These are phyloP conservation scores for Yoshiicerus persimilis DNA, from an alignment of 1,140 invertebrate species.

Conservation along the genomic window DNA sequence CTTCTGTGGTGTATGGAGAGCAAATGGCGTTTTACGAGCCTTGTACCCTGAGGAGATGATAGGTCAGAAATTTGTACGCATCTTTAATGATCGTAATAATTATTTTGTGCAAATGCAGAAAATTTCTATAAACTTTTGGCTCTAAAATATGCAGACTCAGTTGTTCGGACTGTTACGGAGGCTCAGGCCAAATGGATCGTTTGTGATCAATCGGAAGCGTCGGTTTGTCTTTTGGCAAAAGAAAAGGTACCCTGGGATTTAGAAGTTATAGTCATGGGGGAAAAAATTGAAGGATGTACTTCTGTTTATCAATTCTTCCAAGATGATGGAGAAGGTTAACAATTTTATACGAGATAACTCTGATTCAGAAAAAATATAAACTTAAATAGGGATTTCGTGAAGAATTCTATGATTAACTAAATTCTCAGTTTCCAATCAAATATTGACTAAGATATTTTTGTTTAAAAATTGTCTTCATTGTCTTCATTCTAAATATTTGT, in stretches of 20 bases:
- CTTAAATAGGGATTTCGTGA: no score
- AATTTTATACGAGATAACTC: no score
- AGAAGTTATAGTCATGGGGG: neutral
- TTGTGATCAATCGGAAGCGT: slow-evolving; percentile 17
- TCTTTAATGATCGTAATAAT: no score
- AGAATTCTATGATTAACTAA: no score
- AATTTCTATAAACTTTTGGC: no score
- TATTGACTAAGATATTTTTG: no score
- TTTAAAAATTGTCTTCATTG: no score
- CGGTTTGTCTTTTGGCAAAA: neutral
- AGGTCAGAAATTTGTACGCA: no score
- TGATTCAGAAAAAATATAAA: neutral
- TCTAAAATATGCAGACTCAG: neutral
- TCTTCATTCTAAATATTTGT: no score
- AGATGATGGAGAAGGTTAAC: slow-evolving; percentile 15
- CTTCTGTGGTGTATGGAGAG: slow-evolving; percentile 40
- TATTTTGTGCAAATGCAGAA: no score
- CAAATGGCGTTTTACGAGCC: slow-evolving; percentile 34
- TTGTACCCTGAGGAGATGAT: slow-evolving; percentile 34
- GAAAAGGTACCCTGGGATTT: slow-evolving; percentile 16
- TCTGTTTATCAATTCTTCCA: neutral
- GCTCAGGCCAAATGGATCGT: slow-evolving; percentile 24
- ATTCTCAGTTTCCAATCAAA: no score
- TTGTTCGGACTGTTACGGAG: neutral
- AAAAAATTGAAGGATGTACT: neutral